A percentile compares a stretch with the other conserved stretches of the same genome.
These are phyloP conservation scores for Herminia tarsipennalis DNA, from an alignment of 2,888 invertebrate species.

Conservation along the genomic window DNA sequence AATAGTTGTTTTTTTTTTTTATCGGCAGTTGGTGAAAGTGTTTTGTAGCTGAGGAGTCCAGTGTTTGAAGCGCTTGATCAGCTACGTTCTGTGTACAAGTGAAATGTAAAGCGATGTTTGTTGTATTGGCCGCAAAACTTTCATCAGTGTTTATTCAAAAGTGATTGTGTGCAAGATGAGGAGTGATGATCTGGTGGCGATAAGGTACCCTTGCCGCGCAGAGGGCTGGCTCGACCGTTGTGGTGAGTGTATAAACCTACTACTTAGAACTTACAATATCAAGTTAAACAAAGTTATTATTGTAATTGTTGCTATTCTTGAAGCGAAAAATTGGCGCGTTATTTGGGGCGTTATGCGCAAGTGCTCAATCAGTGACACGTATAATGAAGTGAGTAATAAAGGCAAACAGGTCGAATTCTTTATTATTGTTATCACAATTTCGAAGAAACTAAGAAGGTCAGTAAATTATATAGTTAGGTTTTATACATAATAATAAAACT, in stretches of 20 bases:
- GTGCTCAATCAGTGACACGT: too few relatives aligned
- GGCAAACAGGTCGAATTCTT: too few relatives aligned
- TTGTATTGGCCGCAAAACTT: slow-evolving; percentile 35
- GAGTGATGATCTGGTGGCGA: slow-evolving; percentile 63
- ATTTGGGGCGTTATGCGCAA: too few relatives aligned
- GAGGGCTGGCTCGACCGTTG: slow-evolving; percentile 82
- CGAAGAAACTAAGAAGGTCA: too few relatives aligned
- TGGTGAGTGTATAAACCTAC: slow-evolving; percentile 61
- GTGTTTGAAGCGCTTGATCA: slow-evolving; percentile 43
- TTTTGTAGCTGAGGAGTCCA: slow-evolving; percentile 56
- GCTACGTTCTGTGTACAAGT: slow-evolving; percentile 50
- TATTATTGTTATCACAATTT: too few relatives aligned
- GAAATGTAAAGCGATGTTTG: slow-evolving; percentile 59
- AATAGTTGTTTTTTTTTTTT: slow-evolving; percentile 65
- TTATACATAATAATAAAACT: too few relatives aligned
- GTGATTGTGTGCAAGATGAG: slow-evolving; percentile 67
- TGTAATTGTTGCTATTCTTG: background rate
- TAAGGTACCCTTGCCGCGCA: slow-evolving; percentile 76
- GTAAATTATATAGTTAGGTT: too few relatives aligned
- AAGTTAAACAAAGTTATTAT: background rate
- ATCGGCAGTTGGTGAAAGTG: slow-evolving; percentile 78
- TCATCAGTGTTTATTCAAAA: slow-evolving; percentile 50
- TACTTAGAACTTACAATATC: slow-evolving; percentile 11
- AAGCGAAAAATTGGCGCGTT: too few relatives aligned
- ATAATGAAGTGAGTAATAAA: too few relatives aligned